phyloP scores from a whole-genome alignment of 2,888 invertebrate genomes.

The Silvanus unidentatus region DNA sequence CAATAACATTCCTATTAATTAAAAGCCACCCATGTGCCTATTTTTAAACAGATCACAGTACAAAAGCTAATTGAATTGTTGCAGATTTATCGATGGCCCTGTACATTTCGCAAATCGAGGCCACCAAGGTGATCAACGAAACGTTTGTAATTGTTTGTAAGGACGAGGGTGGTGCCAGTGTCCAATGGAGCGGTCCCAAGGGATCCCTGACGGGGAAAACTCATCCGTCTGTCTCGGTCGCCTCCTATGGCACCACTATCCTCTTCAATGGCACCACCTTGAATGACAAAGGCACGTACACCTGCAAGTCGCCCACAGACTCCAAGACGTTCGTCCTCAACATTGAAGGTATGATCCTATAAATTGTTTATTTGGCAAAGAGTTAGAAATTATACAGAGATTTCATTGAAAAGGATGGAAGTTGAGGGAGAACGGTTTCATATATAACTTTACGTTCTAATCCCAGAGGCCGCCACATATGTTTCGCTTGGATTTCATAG shows the following conservation, averaged over 20 bases:
- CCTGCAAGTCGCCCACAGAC: conserved; percentile 50
- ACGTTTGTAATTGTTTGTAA: conserved; percentile 15
- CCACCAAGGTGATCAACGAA: conserved; percentile 11
- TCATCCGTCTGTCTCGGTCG: conserved; percentile 28
- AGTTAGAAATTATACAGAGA: not conserved
- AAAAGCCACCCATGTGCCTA: not conserved
- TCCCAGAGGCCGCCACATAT: too few relatives aligned
- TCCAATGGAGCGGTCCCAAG: conserved; percentile 14
- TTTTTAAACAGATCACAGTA: not conserved
- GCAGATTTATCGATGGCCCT: conserved; percentile 8
- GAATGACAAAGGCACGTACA: conserved; percentile 53
- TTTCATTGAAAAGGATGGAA: too few relatives aligned
- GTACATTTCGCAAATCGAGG: conserved; percentile 4
- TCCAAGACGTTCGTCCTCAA: conserved; percentile 25
- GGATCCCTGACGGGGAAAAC: conserved; percentile 26
- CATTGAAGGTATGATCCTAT: conserved; percentile 16
- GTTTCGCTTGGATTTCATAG: too few relatives aligned
- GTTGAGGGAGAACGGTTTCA: too few relatives aligned
- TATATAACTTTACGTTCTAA: too few relatives aligned
- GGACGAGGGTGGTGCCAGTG: conserved; percentile 9
- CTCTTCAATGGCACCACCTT: conserved; percentile 48
- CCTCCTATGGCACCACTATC: conserved; percentile 30
- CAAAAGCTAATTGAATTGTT: conserved; percentile 7
- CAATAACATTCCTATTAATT: not conserved
- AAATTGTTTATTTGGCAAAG: not conserved